Evolutionary conservation across 1,140 invertebrate genomes (phyloP), one percentile per base, ranked within the genome.

Genomic region (Megathymus violae): DNA sequence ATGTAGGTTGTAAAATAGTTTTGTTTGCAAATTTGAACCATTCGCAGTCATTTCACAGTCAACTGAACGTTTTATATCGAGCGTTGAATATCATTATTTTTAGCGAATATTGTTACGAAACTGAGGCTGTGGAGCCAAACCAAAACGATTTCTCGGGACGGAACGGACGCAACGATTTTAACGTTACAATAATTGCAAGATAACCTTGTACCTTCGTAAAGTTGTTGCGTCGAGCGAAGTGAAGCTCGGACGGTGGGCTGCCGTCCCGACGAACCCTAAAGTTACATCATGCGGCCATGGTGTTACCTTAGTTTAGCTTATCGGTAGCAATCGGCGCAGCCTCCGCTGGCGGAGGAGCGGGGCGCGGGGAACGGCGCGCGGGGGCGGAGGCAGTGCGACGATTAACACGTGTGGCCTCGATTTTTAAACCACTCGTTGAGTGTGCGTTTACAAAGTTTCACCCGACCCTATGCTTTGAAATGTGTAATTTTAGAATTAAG

Each of bases 251-350:
- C 46, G 64, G 67, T 69, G 69, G 62, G 58, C 65, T 52, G 67
- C 64, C 69, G 70, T 66, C 70, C 73, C 72, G 69, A 74, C 62
- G 75, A 71, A 76, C 67, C 62, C 71, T 71, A 62, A 67, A 64
- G 84, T 85, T 87, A 61, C 85, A 88, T 81, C 85, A 88, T 88
- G 87, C 87, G 87, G 87, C 87, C 87, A 89, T 89, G 87, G 71
- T 88, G 85, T 78, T 73, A 71, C 77, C 46, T 73, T 86, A 86
- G 78, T 72, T 77, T 84, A 84, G 78, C 65, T 64, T 64, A 65
- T 62, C 52, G 25, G 62, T 62, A 59, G 65, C 60, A n/a, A 63
- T 71, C 71, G 77, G 71, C 76, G 74, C 64, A 62, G 34, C 64
- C 72, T 68, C 62, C 67, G 72, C 11, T 36, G 43, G 27, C 11